Conservation (phyloP, 2,797 vertebrate species). For the Danio kyathit region DNA sequence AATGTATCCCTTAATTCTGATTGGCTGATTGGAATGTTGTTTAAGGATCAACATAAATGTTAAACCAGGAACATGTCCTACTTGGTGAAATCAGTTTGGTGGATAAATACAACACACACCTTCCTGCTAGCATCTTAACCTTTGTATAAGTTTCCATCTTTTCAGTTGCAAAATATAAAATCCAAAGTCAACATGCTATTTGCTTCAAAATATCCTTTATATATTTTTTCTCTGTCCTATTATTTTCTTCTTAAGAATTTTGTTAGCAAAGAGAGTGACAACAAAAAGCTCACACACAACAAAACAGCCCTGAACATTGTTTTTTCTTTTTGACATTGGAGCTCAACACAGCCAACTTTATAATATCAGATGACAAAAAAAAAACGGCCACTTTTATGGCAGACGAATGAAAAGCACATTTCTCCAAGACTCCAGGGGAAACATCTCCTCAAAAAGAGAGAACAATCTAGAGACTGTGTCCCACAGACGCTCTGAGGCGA, state of each 20-base stretch:
- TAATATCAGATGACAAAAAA: slow-evolving; percentile 24
- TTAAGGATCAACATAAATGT: no score
- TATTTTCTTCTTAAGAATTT: background rate
- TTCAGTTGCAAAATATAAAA: background rate
- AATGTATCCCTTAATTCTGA: no score
- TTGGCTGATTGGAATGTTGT: no score
- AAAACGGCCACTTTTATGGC: slow-evolving; percentile 20
- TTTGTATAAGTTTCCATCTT: background rate
- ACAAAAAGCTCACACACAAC: background rate
- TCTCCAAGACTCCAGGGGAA: slow-evolving; percentile 26
- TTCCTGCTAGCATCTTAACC: no score
- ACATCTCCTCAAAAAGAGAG: slow-evolving; percentile 13
- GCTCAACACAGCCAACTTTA: slow-evolving; percentile 2
- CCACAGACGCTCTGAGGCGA: slow-evolving; percentile 42
- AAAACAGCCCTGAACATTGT: background rate
- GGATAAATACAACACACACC: no score
- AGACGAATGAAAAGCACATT: slow-evolving; percentile 49
- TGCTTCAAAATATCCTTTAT: background rate
- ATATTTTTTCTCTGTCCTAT: background rate
- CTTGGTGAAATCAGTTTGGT: no score
- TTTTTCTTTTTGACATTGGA: slow-evolving; percentile 1
- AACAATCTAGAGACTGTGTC: slow-evolving; percentile 43
- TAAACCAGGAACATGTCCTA: no score
- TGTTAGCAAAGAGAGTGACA: background rate
- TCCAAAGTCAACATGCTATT: background rate